Evolutionary conservation across 2,888 invertebrate genomes (phyloP), one percentile per base, ranked within the genome.

Genomic region (Campoplex capitator): DNA sequence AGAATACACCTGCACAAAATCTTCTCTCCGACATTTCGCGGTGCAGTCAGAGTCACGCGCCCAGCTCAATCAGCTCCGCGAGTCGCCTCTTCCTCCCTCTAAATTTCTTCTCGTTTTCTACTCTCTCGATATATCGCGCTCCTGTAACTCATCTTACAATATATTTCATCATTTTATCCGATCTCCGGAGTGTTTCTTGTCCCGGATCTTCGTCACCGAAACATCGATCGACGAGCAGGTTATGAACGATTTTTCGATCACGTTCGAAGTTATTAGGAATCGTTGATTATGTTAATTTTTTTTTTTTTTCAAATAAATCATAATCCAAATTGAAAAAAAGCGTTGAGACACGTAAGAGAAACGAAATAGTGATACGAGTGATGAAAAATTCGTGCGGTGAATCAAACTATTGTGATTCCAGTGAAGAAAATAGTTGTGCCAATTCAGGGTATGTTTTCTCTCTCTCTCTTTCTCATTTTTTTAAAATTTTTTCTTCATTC

Each of bases 31-130:
- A 56, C 76, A 67, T 83, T 86, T 77, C 75, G 83, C 28, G 71
- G 9, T 35, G 48, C 70, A 83, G 80, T 80, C 86, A 83, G 23
- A 23, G 86, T 86, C 80, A 86, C 82, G 83, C 83, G 80, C 83
- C 75, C 56, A 68, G 73, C 28, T 62, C 62, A 68, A 54, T 74
- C 81, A 70, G 74, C 56, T 73, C 86, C 28, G 67, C 58, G 79
- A 58, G 18, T 16, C 68, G 48, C 62, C 32, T 54, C 18, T 56
- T 38, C 2, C 16, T 73, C 23, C n/a, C 51, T 42, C 42, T 32
- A 56, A 54, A 32, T 81, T 48, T 32, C 58, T 45, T 68, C 67
- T 45, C 23, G 13, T 32, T 54, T 56, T 32, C 13, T 54, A 51
- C 38, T 42, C n/a, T 18, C 18, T 56, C 67, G 45, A 16, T 1